A percentile compares a stretch with the other conserved stretches of the same genome.
These are phyloP conservation scores for Zygothrica quintamaculata DNA, from an alignment of 2,888 invertebrate genomes.

Conservation along the genomic window DNA sequence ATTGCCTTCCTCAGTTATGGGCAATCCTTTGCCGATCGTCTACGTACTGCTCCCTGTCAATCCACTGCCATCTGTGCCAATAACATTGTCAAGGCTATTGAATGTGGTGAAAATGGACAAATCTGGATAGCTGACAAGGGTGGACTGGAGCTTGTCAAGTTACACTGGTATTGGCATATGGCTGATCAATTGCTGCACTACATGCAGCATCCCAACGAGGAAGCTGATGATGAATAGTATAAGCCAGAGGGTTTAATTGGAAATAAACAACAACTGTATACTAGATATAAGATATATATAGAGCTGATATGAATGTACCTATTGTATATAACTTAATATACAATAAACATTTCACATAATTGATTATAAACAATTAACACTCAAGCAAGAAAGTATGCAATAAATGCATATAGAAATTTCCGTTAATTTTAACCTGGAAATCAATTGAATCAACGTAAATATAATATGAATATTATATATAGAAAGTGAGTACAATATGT, in stretches of 20 bases:
- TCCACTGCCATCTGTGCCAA: conserved; percentile 69
- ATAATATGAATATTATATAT: too few species aligned
- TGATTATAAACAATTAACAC: conserved; percentile 10
- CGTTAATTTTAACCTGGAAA: too few species aligned
- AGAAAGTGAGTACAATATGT: too few species aligned
- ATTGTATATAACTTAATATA: too few species aligned
- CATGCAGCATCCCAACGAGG: conserved; percentile 51
- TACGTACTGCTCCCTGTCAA: conserved; percentile 69
- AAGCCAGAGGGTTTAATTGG: too few species aligned
- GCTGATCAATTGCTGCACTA: conserved; percentile 66
- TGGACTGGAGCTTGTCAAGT: conserved; percentile 67
- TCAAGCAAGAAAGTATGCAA: conserved; percentile 37
- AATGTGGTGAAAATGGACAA: conserved; percentile 75
- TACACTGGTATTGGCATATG: conserved; percentile 80
- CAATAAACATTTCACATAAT: not conserved
- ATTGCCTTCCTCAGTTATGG: conserved; percentile 70
- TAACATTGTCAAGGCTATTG: conserved; percentile 79
- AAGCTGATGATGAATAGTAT: conserved; percentile 33
- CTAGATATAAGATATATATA: too few species aligned
- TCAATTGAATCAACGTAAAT: too few species aligned
- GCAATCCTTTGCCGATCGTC: conserved; percentile 59
- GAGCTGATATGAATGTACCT: too few species aligned
- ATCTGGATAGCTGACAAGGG: conserved; percentile 82
- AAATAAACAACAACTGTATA: too few species aligned
- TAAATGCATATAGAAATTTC: not conserved